Evolutionary conservation across 2,113 vertebrate species (phyloP).

Genomic region (Gobio gobio): DNA sequence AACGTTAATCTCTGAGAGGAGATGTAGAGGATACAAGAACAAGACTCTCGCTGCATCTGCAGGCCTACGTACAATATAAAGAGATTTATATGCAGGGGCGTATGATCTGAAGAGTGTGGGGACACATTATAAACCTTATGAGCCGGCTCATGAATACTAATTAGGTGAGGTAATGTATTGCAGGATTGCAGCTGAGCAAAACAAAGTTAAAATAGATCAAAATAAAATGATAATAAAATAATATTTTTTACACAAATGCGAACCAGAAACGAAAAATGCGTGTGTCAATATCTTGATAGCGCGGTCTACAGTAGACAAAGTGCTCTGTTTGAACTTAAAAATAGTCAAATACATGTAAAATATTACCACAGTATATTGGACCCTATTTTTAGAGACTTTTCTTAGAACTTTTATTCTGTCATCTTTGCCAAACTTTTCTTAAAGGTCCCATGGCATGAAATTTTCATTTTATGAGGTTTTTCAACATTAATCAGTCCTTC

Average conservation of each 20-base stretch:
- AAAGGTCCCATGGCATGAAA: too few relatives aligned
- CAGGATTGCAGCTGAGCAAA: not conserved
- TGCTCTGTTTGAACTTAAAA: not conserved
- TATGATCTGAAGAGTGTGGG: not conserved
- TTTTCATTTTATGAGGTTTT: too few relatives aligned
- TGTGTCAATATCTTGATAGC: not conserved
- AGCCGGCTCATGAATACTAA: not conserved
- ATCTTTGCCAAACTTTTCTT: slow-evolving; percentile 48
- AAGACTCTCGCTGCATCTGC: not conserved
- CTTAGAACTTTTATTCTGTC: slow-evolving; percentile 53
- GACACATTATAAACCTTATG: not conserved
- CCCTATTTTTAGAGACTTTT: not conserved
- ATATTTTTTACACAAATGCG: not conserved
- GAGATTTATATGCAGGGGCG: not conserved
- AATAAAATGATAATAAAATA: not conserved
- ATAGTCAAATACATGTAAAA: slow-evolving; percentile 55
- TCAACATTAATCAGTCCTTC: too few relatives aligned
- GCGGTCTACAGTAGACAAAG: not conserved
- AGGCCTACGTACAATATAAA: not conserved
- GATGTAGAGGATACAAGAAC: not conserved
- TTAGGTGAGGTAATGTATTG: not conserved
- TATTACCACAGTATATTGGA: not conserved
- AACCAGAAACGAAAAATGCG: not conserved
- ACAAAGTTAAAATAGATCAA: not conserved
- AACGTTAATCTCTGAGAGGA: slow-evolving; percentile 5